phyloP scores from a whole-genome alignment of 2,797 vertebrate species.

The Cryptoprocta ferox region DNA sequence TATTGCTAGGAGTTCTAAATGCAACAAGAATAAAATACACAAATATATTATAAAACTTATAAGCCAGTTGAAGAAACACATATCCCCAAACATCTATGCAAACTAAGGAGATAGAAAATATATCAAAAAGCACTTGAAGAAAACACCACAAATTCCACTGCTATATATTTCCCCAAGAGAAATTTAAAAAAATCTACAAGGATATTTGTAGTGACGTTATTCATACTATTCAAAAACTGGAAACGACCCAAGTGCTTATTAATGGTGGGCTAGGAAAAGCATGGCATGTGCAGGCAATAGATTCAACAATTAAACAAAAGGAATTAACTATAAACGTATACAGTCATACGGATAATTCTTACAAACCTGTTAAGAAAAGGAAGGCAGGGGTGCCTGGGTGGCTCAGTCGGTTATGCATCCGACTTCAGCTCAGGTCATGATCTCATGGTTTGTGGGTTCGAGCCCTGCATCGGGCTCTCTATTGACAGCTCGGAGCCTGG shows the following conservation, averaged over 20 bases:
- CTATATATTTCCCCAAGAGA: not conserved
- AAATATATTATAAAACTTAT: not conserved
- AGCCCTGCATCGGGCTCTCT: too few relatives aligned
- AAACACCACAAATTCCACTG: not conserved
- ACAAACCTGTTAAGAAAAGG: not conserved
- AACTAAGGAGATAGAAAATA: not conserved
- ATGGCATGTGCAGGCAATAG: not conserved
- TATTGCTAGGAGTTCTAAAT: not conserved
- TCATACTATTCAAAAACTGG: not conserved
- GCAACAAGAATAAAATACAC: not conserved
- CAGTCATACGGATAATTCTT: not conserved
- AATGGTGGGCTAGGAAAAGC: not conserved
- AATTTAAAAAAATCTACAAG: not conserved
- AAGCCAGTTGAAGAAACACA: not conserved
- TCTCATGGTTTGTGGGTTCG: too few relatives aligned
- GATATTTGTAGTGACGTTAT: not conserved
- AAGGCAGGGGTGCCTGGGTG: too few relatives aligned
- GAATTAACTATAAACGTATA: not conserved
- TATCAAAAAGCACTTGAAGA: not conserved
- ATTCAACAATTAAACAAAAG: not conserved
- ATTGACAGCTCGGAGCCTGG: too few relatives aligned
- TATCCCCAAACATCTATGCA: not conserved
- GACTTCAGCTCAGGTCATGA: too few relatives aligned
- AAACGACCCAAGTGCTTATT: not conserved
- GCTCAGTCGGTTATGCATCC: too few relatives aligned